Percentiles rank a stretch among this genome's conserved stretches.
Evolutionary conservation across 2,888 invertebrate species (phyloP).

Genomic region (Harpagoxenus sublaevis): DNA sequence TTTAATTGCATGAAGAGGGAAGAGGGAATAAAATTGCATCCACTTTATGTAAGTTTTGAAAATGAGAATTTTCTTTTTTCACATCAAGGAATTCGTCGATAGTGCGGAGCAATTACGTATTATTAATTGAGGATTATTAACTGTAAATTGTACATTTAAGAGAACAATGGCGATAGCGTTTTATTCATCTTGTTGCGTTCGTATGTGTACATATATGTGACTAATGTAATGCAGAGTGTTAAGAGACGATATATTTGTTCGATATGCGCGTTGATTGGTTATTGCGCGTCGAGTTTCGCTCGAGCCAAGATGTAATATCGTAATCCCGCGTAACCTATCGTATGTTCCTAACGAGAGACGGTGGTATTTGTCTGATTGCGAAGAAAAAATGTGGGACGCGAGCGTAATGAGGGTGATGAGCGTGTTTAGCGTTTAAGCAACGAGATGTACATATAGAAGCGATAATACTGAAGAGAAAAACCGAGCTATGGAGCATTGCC

Average conservation of each 20-base stretch:
- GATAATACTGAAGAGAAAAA: slow-evolving; percentile 30
- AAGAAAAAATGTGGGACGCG: neutral
- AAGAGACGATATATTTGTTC: slow-evolving; percentile 24
- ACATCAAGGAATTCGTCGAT: slow-evolving; percentile 3
- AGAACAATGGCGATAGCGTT: neutral
- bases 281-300: slow-evolving; percentile 10
- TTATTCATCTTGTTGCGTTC: slow-evolving; percentile 2
- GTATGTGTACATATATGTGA: slow-evolving; percentile 44
- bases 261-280: slow-evolving; percentile 15
- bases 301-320: neutral
- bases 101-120: neutral
- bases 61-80: slow-evolving; percentile 12
- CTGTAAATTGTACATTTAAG: slow-evolving; percentile 13
- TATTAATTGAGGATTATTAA: slow-evolving; percentile 27
- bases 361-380: neutral
- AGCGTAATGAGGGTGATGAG: neutral
- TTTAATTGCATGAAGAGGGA: neutral
- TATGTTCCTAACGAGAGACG: slow-evolving; percentile 45
- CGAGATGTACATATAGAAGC: slow-evolving; percentile 33
- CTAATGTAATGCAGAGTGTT: slow-evolving; percentile 39
- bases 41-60: neutral
- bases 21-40: neutral
- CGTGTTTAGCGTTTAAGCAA: slow-evolving; percentile 39
- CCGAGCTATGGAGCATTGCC: slow-evolving; percentile 15
- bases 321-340: slow-evolving; percentile 13